A percentile compares a stretch with the other conserved stretches of the same genome.
phyloP scores from a whole-genome alignment of 2,113 vertebrate species.

The Nyctibius bracteatus region DNA sequence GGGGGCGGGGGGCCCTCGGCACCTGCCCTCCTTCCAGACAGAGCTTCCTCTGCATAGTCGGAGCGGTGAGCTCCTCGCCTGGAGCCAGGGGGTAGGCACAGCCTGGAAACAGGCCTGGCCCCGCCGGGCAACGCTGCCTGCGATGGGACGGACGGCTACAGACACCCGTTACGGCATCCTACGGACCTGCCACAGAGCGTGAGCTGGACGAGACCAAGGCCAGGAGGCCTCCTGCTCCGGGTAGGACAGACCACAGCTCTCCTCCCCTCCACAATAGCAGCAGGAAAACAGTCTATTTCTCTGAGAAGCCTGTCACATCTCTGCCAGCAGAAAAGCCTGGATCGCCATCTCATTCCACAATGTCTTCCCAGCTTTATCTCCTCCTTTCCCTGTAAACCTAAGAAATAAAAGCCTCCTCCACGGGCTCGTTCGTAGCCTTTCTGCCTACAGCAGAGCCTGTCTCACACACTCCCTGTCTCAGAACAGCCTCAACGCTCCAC shows the following conservation, averaged over 20 bases:
- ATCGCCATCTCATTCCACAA: background rate
- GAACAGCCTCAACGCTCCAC: background rate
- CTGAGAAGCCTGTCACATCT: background rate
- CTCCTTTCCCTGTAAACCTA: background rate
- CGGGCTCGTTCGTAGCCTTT: background rate
- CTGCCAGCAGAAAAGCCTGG: background rate
- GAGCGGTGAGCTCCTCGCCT: conserved; percentile 53
- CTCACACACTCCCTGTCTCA: background rate
- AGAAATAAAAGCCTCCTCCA: background rate
- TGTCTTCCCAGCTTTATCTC: background rate
- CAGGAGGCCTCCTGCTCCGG: background rate
- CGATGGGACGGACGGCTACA: conserved; percentile 40
- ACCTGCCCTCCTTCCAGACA: conserved; percentile 44
- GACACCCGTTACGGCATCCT: conserved; percentile 64
- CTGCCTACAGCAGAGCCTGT: background rate
- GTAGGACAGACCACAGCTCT: conserved; percentile 44
- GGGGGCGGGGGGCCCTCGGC: conserved; percentile 49
- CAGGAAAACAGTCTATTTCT: conserved; percentile 18
- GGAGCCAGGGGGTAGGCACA: background rate
- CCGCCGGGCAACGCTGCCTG: background rate
- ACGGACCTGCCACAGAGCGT: background rate
- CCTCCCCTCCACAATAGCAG: background rate
- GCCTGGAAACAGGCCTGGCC: conserved; percentile 4
- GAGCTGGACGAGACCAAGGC: background rate
- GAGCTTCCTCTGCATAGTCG: conserved; percentile 75